phyloP scores from a whole-genome alignment of 2,113 vertebrate species.

The Stigmatopora nigra region DNA sequence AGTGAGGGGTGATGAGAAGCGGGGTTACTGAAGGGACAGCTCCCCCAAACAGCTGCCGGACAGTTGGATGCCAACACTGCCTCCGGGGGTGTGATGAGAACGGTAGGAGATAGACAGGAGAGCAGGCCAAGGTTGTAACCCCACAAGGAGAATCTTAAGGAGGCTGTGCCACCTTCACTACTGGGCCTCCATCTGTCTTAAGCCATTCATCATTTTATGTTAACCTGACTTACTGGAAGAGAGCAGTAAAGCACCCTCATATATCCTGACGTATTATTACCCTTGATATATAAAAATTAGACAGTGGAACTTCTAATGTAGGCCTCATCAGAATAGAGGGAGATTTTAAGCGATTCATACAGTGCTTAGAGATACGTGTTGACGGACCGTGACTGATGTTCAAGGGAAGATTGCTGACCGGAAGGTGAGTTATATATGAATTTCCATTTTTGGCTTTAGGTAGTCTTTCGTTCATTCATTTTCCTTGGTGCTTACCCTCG shows the following conservation, averaged over 20 bases:
- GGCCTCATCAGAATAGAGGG: too few relatives aligned
- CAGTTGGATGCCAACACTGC: constrained; percentile 54
- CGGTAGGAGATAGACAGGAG: constrained; percentile 31
- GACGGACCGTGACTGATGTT: not conserved
- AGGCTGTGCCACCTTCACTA: constrained; percentile 37
- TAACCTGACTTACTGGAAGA: constrained; percentile 15
- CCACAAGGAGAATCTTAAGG: constrained; percentile 41
- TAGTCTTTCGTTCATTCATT: not conserved
- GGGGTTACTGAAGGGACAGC: constrained; percentile 34
- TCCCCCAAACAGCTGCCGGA: constrained; percentile 64
- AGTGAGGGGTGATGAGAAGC: constrained; percentile 38
- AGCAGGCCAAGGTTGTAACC: constrained; percentile 49
- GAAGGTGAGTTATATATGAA: not conserved
- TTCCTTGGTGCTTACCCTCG: too few relatives aligned
- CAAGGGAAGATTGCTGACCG: not conserved
- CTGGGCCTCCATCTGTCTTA: constrained; percentile 61
- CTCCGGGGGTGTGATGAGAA: constrained; percentile 46
- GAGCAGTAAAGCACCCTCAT: constrained; percentile 8
- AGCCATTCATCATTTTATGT: constrained; percentile 16
- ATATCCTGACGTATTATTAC: constrained; percentile 13
- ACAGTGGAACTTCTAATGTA: not conserved
- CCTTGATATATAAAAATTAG: not conserved
- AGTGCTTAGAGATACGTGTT: not conserved
- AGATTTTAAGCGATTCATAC: not conserved
- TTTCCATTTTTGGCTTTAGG: not conserved